Percentiles rank a stretch among this genome's conserved stretches.
phyloP scores from a whole-genome alignment of 2,888 invertebrate genomes.

The Rugalucina vietnamica region DNA sequence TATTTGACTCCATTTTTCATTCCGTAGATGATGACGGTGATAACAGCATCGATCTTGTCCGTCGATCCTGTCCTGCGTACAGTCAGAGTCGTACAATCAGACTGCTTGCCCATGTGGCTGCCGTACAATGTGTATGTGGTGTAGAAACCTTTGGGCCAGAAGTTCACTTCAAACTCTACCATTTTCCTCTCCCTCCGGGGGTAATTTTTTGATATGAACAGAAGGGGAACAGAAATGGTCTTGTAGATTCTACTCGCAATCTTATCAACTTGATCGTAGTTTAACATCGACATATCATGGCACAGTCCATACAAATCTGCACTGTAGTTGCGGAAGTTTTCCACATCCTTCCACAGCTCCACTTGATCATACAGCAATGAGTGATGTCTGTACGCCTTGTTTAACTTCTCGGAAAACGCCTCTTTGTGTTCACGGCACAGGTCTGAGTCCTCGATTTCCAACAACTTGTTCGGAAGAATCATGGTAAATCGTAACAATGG shows the following conservation, averaged over 20 bases:
- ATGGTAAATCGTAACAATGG: constrained; percentile 75
- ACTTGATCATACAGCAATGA: constrained; percentile 73
- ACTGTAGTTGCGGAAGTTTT: constrained; percentile 74
- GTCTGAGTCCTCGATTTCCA: constrained; percentile 72
- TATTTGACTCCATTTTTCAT: constrained; percentile 74
- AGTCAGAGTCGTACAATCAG: constrained; percentile 71
- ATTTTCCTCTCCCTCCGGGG: constrained; percentile 31
- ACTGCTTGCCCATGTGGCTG: constrained; percentile 73
- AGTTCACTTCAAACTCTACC: constrained; percentile 66
- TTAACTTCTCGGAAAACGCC: constrained; percentile 68
- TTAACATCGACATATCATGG: constrained; percentile 67
- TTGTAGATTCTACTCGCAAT: constrained; percentile 73
- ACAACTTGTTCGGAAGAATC: constrained; percentile 75
- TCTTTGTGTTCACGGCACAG: constrained; percentile 62
- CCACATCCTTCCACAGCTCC: constrained; percentile 39
- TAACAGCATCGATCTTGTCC: constrained; percentile 45
- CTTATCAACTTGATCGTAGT: constrained; percentile 71
- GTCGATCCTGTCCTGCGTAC: constrained; percentile 56
- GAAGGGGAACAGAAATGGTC: constrained; percentile 65
- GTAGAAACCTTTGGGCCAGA: constrained; percentile 77
- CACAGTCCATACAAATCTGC: constrained; percentile 67
- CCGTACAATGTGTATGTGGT: constrained; percentile 76
- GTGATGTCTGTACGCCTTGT: constrained; percentile 74
- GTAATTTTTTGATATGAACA: constrained; percentile 59
- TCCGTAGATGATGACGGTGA: constrained; percentile 76